A percentile compares a stretch with the other conserved stretches of the same genome.
Conservation (phyloP, 2,888 invertebrate species). For the Thelaira solivaga region DNA sequence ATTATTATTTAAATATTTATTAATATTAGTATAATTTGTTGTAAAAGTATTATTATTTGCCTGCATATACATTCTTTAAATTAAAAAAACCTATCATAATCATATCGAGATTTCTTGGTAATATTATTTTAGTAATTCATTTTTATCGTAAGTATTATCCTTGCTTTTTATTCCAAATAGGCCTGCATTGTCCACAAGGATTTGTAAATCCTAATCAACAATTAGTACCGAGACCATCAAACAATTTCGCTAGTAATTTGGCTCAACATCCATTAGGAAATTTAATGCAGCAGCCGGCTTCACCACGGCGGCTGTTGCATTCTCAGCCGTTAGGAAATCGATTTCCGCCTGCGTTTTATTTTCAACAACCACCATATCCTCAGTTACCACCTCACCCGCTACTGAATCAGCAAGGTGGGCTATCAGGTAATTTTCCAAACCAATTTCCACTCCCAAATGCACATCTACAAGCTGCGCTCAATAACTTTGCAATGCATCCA, state of each 20-base stretch:
- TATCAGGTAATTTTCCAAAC: constrained; percentile 68
- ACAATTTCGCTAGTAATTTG: constrained; percentile 67
- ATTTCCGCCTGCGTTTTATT: constrained; percentile 73
- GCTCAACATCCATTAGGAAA: constrained; percentile 66
- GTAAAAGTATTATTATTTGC: too few species aligned
- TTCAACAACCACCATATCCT: constrained; percentile 72
- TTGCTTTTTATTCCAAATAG: constrained; percentile 61
- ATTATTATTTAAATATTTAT: too few species aligned
- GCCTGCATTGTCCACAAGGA: constrained; percentile 66
- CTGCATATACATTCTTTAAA: too few species aligned
- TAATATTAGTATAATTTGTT: too few species aligned
- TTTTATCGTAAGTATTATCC: neutral
- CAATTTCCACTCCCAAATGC: constrained; percentile 71
- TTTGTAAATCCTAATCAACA: constrained; percentile 66
- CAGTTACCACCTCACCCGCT: constrained; percentile 72
- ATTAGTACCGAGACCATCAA: constrained; percentile 67
- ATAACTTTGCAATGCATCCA: constrained; percentile 77
- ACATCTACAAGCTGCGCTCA: constrained; percentile 76
- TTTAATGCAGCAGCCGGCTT: constrained; percentile 63
- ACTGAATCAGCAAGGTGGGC: constrained; percentile 68
- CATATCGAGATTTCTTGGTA: too few species aligned
- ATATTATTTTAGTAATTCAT: too few species aligned
- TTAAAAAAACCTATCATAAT: too few species aligned
- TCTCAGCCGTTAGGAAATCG: constrained; percentile 69
- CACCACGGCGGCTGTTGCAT: constrained; percentile 64